These are phyloP conservation scores for Lochmaea capreae DNA, from an alignment of 2,888 invertebrate genomes.

Conservation along the genomic window DNA sequence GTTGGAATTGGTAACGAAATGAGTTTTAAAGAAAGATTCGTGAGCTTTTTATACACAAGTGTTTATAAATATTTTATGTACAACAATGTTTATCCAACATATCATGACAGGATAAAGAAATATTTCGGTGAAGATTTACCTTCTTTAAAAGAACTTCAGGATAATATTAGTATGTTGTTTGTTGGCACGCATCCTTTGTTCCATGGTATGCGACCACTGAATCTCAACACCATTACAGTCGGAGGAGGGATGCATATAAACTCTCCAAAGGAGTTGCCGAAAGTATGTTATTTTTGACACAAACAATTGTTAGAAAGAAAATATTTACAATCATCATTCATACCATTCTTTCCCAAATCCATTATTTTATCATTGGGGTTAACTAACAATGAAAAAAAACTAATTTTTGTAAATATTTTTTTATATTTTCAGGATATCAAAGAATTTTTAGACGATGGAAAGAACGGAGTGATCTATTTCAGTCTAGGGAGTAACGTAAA, in stretches of 20 bases:
- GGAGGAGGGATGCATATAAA: conserved; percentile 56
- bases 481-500: conserved; percentile 64
- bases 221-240: conserved; percentile 58
- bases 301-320: too few relatives aligned
- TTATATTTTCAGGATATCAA: conserved; percentile 56
- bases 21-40: conserved; percentile 54
- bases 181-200: conserved; percentile 59
- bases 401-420: background rate
- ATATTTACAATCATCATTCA: too few relatives aligned
- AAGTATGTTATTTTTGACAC: conserved; percentile 53
- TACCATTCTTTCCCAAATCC: too few relatives aligned
- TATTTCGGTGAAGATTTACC: conserved; percentile 58
- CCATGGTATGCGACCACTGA: conserved; percentile 54
- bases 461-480: conserved; percentile 62
- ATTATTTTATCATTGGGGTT: too few relatives aligned
- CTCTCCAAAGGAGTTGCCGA: conserved; percentile 50
- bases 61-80: conserved; percentile 30
- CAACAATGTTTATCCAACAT: conserved; percentile 33
- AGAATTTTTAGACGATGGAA: conserved; percentile 58
- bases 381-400: background rate
- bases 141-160: conserved; percentile 49
- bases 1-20: conserved; percentile 48
- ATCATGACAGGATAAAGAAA: conserved; percentile 46
- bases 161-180: conserved; percentile 58
- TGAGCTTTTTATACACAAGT: conserved; percentile 44